Base-by-base conservation (phyloP, 2,113 vertebrate species). In the Cyprinodon brontotheroides region DNA sequence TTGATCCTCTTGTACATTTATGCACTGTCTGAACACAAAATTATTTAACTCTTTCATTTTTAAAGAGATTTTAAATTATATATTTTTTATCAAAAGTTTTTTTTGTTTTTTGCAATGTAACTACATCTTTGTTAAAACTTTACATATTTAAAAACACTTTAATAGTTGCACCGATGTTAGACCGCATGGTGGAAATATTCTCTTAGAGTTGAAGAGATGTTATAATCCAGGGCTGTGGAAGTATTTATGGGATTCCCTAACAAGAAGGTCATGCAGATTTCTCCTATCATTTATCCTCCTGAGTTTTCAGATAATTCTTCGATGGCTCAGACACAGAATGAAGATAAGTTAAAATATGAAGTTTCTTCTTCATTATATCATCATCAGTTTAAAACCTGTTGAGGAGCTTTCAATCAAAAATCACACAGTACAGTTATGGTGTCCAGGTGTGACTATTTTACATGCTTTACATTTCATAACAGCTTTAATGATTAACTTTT, bases 151-250 rank as follows among this genome's bases (percentile, higher is more conserved):
- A 36, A 15, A 61, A 2, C 13, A 4, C 29, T 29, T 29, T 61
- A 6, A 14, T 61, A 61, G 29, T 14, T 38, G 20, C 17, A n/a
- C 3, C 2, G 2, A 57, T 3, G 7, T 57, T 3, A 9, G 17
- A 57, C 17, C 3, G 50, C 8, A 57, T 57, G 50, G 50, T 15
- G 60, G 60, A 37, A 61, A 37, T 37, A 13, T 4, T 57, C 4
- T 57, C 5, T 17, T 17, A 5, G 17, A 1, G 50, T 29, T 29
- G 12, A 64, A 39, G 17, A 29, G 2, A 70, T 4, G 47, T 41
- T 83, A 17, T 48, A 6, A 2, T 61, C 43, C 67, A 36, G 12
- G 67, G 36, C 3, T 74, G 66, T 47, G 13, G 47, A 72, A 77
- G 14, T 29, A 29, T 29, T 29, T 29, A 1, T 29, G 29, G 29